Conservation (phyloP, 2,113 vertebrate genomes). For the Cavia aperea region DNA sequence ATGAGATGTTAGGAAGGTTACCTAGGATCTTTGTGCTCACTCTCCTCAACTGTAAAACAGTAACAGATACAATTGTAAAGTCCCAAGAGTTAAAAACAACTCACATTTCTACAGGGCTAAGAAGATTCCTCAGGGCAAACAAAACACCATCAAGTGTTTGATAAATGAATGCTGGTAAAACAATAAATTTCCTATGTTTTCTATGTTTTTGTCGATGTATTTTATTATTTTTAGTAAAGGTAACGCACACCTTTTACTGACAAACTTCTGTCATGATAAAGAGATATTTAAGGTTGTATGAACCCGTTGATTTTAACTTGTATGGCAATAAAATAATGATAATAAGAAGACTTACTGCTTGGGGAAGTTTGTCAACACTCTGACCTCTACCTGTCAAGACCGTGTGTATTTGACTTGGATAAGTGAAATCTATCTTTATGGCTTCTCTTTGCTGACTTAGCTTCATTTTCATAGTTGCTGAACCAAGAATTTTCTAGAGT, state of each 20-base stretch:
- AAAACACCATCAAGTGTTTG: neutral
- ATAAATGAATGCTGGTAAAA: neutral
- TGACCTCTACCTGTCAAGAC: neutral
- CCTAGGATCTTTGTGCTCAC: neutral
- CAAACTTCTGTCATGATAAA: neutral
- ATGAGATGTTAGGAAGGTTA: neutral
- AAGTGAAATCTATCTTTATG: neutral
- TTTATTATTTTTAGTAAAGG: neutral
- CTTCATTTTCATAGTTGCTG: neutral
- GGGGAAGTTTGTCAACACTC: neutral
- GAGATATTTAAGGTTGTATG: neutral
- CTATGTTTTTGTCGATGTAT: neutral
- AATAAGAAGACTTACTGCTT: neutral
- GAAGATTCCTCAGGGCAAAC: neutral
- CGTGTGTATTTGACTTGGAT: neutral
- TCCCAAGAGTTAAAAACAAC: neutral
- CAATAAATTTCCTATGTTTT: neutral
- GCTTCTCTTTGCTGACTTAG: neutral
- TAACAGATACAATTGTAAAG: neutral
- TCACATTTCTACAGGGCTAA: neutral
- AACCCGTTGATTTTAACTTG: neutral
- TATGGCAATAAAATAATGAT: neutral
- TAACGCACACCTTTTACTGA: neutral
- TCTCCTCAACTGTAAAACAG: neutral
- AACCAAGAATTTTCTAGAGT: constrained; percentile 3